A percentile compares a stretch with the other conserved stretches of the same genome.
These are phyloP conservation scores for Ruditapes philippinarum DNA, from an alignment of 1,140 invertebrate genomes.

Conservation along the genomic window DNA sequence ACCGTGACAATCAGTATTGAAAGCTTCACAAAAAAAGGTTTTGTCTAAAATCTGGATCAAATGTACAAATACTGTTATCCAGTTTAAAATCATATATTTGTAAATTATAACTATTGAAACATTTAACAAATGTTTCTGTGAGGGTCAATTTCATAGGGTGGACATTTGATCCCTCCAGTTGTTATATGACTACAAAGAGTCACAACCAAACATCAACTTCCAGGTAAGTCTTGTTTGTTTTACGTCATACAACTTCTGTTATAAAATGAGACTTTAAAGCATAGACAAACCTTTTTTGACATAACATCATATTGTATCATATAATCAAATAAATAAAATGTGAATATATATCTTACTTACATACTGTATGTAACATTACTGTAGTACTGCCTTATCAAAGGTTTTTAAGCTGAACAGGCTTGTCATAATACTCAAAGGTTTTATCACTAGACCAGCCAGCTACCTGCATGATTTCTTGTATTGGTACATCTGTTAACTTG, in stretches of 20 bases:
- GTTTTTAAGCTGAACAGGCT: conserved; percentile 36
- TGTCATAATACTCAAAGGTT: conserved; percentile 44
- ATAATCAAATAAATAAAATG: background rate
- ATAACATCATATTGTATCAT: too few species aligned
- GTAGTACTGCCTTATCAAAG: too few species aligned
- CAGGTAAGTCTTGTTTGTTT: background rate
- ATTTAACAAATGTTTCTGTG: background rate
- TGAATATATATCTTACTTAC: background rate
- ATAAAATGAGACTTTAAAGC: too few species aligned
- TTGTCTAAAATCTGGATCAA: background rate
- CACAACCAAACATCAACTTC: background rate
- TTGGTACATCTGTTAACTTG: conserved; percentile 25
- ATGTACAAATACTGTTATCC: background rate
- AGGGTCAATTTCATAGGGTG: background rate
- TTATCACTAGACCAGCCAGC: conserved; percentile 39
- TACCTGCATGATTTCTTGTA: conserved; percentile 37
- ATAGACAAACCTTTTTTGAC: background rate
- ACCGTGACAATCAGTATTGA: conserved; percentile 34
- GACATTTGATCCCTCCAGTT: conserved; percentile 16
- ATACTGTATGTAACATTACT: background rate
- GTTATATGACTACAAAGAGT: conserved; percentile 1
- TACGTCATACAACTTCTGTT: too few species aligned
- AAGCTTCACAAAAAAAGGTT: background rate
- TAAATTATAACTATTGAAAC: background rate
- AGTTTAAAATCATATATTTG: background rate